Evolutionary conservation across 2,888 invertebrate genomes (phyloP).

Genomic region (Pinctada fucata): DNA sequence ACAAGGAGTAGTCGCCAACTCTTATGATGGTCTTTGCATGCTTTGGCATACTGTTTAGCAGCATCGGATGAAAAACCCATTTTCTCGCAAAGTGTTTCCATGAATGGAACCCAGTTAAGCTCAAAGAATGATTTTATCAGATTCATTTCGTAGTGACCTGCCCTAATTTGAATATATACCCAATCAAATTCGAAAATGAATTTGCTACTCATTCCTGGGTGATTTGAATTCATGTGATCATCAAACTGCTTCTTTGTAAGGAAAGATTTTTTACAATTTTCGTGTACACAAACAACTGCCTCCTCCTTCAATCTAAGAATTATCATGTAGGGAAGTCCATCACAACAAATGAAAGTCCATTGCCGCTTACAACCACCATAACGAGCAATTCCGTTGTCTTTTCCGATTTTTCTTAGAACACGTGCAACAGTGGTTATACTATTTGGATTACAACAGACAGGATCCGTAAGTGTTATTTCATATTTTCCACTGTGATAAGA

Average conservation of each 20-base stretch:
- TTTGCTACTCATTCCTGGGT: not conserved
- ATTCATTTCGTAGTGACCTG: slow-evolving; percentile 22
- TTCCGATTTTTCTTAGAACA: slow-evolving; percentile 17
- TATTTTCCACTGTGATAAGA: no score
- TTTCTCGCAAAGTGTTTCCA: slow-evolving; percentile 1
- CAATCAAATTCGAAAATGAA: slow-evolving; percentile 20
- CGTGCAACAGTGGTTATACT: no score
- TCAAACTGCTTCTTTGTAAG: not conserved
- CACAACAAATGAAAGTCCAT: slow-evolving; percentile 11
- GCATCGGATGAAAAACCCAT: slow-evolving; percentile 9
- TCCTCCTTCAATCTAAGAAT: slow-evolving; percentile 9
- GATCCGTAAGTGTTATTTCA: no score
- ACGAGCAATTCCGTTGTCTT: slow-evolving; percentile 3
- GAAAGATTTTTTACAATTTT: not conserved
- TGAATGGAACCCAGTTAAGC: slow-evolving; percentile 9
- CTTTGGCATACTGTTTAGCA: slow-evolving; percentile 10
- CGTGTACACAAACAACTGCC: not conserved
- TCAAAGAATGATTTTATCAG: slow-evolving; percentile 15
- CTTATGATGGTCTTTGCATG: slow-evolving; percentile 15
- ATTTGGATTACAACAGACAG: no score
- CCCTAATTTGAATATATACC: slow-evolving; percentile 8
- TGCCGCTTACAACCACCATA: slow-evolving; percentile 17
- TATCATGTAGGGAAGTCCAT: slow-evolving; percentile 21
- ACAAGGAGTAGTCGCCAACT: slow-evolving; percentile 3
- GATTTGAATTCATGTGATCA: not conserved